Conservation (phyloP, 1,140 invertebrate genomes). For the Hirudo medicinalis region DNA sequence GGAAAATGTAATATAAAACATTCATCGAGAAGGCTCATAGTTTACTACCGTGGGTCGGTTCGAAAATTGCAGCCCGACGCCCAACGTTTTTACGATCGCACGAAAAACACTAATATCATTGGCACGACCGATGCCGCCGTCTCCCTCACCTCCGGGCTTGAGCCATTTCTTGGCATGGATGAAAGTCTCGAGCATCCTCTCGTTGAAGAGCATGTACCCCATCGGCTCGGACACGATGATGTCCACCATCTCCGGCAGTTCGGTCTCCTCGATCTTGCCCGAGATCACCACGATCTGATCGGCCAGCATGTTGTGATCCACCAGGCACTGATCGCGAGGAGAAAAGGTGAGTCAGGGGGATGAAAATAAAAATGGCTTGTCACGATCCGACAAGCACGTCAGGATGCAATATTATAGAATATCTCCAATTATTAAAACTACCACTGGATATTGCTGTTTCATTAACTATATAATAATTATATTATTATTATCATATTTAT, state of each 20-base stretch:
- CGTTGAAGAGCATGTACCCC: conserved; percentile 99
- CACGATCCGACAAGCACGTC: too few species aligned
- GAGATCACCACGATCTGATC: conserved; percentile 68
- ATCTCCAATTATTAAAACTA: too few species aligned
- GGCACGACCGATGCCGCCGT: too few species aligned
- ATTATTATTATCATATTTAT: too few species aligned
- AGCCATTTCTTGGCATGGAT: conserved; percentile 97
- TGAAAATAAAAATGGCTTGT: too few species aligned
- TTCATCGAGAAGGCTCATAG: not conserved
- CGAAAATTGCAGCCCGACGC: too few species aligned
- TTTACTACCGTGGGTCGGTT: too few species aligned
- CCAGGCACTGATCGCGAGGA: conserved; percentile 50
- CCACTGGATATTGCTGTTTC: too few species aligned
- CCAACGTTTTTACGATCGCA: too few species aligned
- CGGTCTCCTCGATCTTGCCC: conserved; percentile 97
- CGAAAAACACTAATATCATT: not conserved
- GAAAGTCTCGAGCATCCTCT: conserved; percentile 97
- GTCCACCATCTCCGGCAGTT: conserved; percentile 83
- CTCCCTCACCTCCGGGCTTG: conserved; percentile 58
- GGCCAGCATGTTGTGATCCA: conserved; percentile 64
- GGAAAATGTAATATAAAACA: conserved; percentile 18
- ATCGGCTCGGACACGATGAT: conserved; percentile 97
- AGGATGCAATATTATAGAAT: too few species aligned
- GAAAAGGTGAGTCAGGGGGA: not conserved
- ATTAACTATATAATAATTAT: too few species aligned